Conservation (phyloP, 2,888 invertebrate species). For the Dendrolimus pini region DNA sequence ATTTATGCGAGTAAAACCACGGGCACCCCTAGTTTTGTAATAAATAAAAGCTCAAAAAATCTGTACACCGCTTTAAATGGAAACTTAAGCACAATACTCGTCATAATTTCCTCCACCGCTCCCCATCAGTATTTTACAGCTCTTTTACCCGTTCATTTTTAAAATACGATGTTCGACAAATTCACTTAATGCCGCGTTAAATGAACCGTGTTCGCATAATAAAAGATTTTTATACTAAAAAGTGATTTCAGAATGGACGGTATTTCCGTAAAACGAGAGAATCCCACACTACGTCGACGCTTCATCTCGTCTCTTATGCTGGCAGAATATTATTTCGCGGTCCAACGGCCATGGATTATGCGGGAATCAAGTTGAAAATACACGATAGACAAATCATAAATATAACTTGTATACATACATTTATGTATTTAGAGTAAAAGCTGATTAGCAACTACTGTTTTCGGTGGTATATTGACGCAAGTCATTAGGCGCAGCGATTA, state of each 20-base stretch:
- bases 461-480: no score
- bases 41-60: conserved; percentile 11
- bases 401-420: not conserved
- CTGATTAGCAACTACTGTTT: no score
- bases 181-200: conserved; percentile 73
- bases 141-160: conserved; percentile 65
- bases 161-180: conserved; percentile 72
- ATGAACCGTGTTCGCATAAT: conserved; percentile 72
- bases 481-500: no score
- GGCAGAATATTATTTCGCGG: conserved; percentile 47
- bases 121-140: conserved; percentile 44
- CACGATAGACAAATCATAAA: conserved; percentile 35
- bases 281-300: conserved; percentile 37
- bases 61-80: conserved; percentile 32
- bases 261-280: conserved; percentile 56
- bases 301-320: conserved; percentile 36
- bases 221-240: conserved; percentile 71
- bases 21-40: no score
- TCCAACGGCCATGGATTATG: conserved; percentile 33
- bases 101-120: conserved; percentile 31
- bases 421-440: no score
- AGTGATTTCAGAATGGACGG: conserved; percentile 64
- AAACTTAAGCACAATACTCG: conserved; percentile 36
- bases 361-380: conserved; percentile 36
- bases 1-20: no score